A percentile compares a stretch with the other conserved stretches of the same genome.
These are phyloP conservation scores for Hassar affinis DNA, from an alignment of 2,113 vertebrate genomes.

Conservation along the genomic window DNA sequence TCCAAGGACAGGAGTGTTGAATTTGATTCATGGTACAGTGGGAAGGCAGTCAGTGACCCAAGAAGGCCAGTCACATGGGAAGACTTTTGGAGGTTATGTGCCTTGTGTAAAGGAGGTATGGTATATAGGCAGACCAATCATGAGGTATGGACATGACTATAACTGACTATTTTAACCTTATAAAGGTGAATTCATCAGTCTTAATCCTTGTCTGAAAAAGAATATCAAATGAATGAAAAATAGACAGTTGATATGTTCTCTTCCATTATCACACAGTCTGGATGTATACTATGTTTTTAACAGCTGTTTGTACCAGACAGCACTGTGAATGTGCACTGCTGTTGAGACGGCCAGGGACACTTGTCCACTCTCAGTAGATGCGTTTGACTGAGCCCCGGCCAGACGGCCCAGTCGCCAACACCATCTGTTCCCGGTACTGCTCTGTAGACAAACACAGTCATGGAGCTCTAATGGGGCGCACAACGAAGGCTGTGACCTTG, in stretches of 20 bases:
- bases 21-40: constrained; percentile 2
- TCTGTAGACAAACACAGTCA: constrained; percentile 70
- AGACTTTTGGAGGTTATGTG: not conserved
- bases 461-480: constrained; percentile 72
- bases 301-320: constrained; percentile 41
- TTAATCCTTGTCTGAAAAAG: not conserved
- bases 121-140: not conserved
- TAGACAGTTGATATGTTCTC: not conserved
- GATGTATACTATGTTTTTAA: constrained; percentile 1
- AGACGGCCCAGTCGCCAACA: constrained; percentile 65
- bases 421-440: constrained; percentile 70
- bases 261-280: not conserved
- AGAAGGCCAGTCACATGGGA: not conserved
- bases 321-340: not conserved
- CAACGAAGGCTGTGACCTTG: constrained; percentile 72
- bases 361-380: constrained; percentile 62
- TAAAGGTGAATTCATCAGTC: not conserved
- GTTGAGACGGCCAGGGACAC: constrained; percentile 56
- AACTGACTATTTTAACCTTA: not conserved
- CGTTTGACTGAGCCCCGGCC: constrained; percentile 56
- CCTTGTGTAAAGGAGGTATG: not conserved
- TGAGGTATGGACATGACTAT: not conserved
- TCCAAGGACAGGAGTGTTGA: not conserved
- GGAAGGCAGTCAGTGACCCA: not conserved
- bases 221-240: not conserved